Base-by-base conservation (phyloP, 2,797 vertebrate genomes). In the Malurus splendens region DNA sequence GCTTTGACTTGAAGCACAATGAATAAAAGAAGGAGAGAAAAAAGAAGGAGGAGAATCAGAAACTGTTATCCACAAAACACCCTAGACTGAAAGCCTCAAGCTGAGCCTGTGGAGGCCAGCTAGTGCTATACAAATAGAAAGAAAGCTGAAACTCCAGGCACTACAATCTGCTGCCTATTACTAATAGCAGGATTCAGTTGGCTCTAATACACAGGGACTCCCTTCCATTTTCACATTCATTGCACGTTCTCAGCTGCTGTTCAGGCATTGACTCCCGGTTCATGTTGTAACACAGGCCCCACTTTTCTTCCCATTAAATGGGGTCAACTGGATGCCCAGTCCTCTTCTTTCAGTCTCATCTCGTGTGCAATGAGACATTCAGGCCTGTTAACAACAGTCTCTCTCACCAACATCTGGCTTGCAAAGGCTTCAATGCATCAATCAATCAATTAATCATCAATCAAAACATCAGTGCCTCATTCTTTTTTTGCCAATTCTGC, bases 21-120 rank as follows among this genome's bases (percentile, higher is more conserved):
- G 73, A 90, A 70, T 85, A 83, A 94, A 78, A 93, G 76, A 85
- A 24, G 30, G 23, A 72, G 30, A 74, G 62, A 70, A 62, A 89
- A 64, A 60, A 75, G 36, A 20, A 90, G 73, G 59, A 80, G 28
- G 66, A 87, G 52, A 81, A 93, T 87, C 50, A 78, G 71, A 85
- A 86, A 50, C 82, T 86, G 45, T 83, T 91, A 89, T 52, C 50
- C 48, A 83, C 67, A 90, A 66, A 85, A 78, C 64, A 33, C 44
- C 52, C 14, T 57, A 54, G 62, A 24, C 66, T 86, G 84, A 81
- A 91, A 87, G 66, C 41, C 36, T 85, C 76, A 70, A 30, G 36
- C 73, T 90, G 72, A 90, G 76, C 42, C 70, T 18, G 24, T 56
- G 64, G 48, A 76, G 71, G 18, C 28, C 76, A 83, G 36, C 41